Evolutionary conservation across 2,113 vertebrate species (phyloP).

Genomic region (Xenus cinereus): DNA sequence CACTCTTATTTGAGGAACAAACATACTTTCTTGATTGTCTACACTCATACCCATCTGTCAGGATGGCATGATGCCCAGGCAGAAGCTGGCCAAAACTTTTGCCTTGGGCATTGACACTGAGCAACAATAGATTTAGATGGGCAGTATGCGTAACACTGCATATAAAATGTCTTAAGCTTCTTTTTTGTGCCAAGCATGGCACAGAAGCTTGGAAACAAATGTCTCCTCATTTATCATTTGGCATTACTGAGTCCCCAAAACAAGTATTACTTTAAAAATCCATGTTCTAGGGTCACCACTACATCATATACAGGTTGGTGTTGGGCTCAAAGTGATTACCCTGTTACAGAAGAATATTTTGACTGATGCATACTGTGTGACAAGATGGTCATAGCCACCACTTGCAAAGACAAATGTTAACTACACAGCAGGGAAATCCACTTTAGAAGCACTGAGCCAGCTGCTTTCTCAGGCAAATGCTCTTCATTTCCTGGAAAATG

Average conservation of each 20-base stretch:
- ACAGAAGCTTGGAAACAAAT: slow-evolving; percentile 43
- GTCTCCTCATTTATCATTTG: neutral
- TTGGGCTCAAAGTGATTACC: neutral
- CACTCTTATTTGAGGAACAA: slow-evolving; percentile 60
- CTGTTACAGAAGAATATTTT: neutral
- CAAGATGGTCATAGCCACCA: neutral
- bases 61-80: slow-evolving; percentile 62
- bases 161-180: slow-evolving; percentile 21
- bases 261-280: neutral
- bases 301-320: neutral
- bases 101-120: slow-evolving; percentile 59
- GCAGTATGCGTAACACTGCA: slow-evolving; percentile 30
- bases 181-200: slow-evolving; percentile 6
- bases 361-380: neutral
- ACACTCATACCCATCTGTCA: slow-evolving; percentile 62
- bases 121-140: slow-evolving; percentile 59
- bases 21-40: slow-evolving; percentile 68
- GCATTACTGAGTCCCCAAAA: neutral
- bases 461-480: slow-evolving; percentile 9
- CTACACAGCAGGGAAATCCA: neutral
- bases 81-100: slow-evolving; percentile 67
- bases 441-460: neutral
- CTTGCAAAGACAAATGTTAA: neutral
- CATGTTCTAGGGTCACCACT: neutral
- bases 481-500: slow-evolving; percentile 46